Evolutionary conservation across 1,140 invertebrate species (phyloP).

Genomic region (Hermatobates lingyangjiaoensis): DNA sequence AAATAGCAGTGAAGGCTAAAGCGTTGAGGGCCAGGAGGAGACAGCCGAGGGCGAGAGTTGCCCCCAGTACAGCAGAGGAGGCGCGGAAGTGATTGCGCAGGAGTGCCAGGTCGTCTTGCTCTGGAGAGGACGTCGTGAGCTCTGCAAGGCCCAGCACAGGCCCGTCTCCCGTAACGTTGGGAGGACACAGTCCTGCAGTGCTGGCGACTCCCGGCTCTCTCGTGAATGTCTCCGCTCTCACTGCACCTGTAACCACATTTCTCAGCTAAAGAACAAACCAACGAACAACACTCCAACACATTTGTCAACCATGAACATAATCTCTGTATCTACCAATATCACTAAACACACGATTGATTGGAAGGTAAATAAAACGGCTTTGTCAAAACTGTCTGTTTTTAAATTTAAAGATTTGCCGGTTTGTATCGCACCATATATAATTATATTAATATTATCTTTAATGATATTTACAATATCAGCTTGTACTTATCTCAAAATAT

Average conservation of each 20-base stretch:
- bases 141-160: constrained; percentile 19
- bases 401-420: too few species aligned
- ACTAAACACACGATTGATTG: too few species aligned
- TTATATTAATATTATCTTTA: too few species aligned
- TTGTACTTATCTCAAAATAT: too few species aligned
- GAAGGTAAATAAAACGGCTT: too few species aligned
- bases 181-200: constrained; percentile 22
- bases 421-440: too few species aligned
- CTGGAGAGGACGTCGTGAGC: constrained; percentile 24
- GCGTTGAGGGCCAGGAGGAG: constrained; percentile 69
- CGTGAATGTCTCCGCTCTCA: constrained; percentile 36
- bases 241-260: constrained; percentile 31
- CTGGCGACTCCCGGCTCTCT: constrained; percentile 28
- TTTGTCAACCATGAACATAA: too few species aligned
- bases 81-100: constrained; percentile 37
- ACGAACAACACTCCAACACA: too few species aligned
- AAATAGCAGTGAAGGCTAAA: constrained; percentile 71
- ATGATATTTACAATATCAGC: too few species aligned
- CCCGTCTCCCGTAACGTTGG: constrained; percentile 26
- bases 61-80: constrained; percentile 62
- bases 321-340: too few species aligned
- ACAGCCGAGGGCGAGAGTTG: constrained; percentile 76
- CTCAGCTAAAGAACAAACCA: too few species aligned
- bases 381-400: too few species aligned
- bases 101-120: constrained; percentile 28